These are phyloP conservation scores for Nyctibius bracteatus DNA, from an alignment of 2,113 vertebrate genomes.

Conservation along the genomic window DNA sequence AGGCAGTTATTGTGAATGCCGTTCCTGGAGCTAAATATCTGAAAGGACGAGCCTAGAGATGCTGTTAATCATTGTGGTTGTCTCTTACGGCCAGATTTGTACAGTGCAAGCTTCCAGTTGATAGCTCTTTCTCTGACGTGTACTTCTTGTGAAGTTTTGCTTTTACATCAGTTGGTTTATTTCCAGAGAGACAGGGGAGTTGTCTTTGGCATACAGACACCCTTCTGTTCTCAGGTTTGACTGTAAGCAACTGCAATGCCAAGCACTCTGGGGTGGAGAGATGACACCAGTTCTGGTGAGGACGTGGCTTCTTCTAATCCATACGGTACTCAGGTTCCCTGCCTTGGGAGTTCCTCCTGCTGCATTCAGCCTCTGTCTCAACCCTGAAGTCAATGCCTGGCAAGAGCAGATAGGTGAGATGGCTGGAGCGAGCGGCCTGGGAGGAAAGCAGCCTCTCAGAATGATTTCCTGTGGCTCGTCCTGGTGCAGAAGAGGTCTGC, in stretches of 20 bases:
- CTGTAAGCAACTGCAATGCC: background rate
- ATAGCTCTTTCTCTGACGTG: background rate
- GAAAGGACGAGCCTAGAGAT: background rate
- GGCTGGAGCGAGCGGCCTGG: background rate
- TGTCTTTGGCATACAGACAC: background rate
- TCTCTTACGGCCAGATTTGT: background rate
- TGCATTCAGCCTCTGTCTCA: background rate
- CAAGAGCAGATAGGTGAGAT: conserved; percentile 10
- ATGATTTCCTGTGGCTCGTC: background rate
- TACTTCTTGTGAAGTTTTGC: background rate
- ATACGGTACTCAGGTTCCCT: background rate
- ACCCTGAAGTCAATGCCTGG: background rate
- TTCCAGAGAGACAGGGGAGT: background rate
- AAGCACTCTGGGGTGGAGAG: background rate
- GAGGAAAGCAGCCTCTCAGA: background rate
- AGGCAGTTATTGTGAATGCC: background rate
- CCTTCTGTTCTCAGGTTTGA: background rate
- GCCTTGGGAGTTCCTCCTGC: background rate
- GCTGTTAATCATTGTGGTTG: background rate
- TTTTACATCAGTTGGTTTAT: background rate
- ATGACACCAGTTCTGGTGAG: background rate
- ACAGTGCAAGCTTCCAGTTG: background rate
- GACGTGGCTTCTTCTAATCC: background rate
- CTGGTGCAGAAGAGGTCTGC: conserved; percentile 13
- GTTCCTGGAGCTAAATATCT: background rate